phyloP scores from a whole-genome alignment of 2,113 vertebrate species.

The Epinephelus cyanopodus region DNA sequence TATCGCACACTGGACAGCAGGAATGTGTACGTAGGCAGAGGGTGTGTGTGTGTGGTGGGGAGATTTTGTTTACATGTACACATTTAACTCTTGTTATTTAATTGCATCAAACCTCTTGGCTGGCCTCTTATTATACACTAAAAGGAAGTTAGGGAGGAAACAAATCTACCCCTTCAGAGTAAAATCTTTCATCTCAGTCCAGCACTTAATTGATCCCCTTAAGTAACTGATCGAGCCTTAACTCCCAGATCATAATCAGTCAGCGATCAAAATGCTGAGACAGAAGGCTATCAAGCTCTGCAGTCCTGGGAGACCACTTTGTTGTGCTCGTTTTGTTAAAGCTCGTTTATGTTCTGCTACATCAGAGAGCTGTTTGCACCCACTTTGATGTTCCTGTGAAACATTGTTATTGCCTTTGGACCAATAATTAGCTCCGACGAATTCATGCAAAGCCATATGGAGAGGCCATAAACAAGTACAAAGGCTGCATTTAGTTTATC shows the following conservation, averaged over 20 bases:
- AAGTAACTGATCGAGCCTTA: slow-evolving; percentile 27
- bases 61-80: slow-evolving; percentile 2
- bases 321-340: slow-evolving; percentile 64
- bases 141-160: slow-evolving; percentile 29
- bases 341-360: slow-evolving; percentile 56
- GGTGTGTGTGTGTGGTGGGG: not conserved
- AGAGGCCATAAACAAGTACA: slow-evolving; percentile 69
- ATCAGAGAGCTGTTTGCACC: slow-evolving; percentile 63
- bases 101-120: slow-evolving; percentile 28
- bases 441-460: slow-evolving; percentile 62
- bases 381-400: slow-evolving; percentile 77
- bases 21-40: slow-evolving; percentile 80
- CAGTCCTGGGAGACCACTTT: slow-evolving; percentile 65
- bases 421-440: slow-evolving; percentile 72
- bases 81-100: slow-evolving; percentile 5
- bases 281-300: slow-evolving; percentile 60
- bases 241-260: slow-evolving; percentile 54
- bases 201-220: slow-evolving; percentile 62
- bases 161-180: slow-evolving; percentile 17
- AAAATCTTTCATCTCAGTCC: slow-evolving; percentile 49
- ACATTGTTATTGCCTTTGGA: slow-evolving; percentile 71
- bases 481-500: slow-evolving; percentile 65
- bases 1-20: slow-evolving; percentile 87
- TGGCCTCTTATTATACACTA: not conserved
- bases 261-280: slow-evolving; percentile 58